Conservation (phyloP, 2,113 vertebrate species). For the Prolemur simus region DNA sequence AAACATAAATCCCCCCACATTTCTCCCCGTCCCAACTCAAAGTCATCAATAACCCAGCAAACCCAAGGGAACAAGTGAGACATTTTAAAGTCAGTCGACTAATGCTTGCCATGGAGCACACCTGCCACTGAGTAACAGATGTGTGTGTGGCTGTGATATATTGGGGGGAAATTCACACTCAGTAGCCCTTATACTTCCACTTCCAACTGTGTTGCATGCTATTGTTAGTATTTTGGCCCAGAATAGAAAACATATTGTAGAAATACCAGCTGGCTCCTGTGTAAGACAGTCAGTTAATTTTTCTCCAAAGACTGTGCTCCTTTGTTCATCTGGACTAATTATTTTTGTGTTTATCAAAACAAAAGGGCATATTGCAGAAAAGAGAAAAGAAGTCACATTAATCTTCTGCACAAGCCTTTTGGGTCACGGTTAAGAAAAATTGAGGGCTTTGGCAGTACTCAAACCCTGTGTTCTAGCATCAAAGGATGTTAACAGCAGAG, state of each 20-base stretch:
- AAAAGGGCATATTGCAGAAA: not conserved
- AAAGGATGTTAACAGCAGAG: not conserved
- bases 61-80: not conserved
- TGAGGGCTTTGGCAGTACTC: too few species aligned
- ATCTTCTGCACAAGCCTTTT: not conserved
- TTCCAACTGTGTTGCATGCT: constrained; percentile 40
- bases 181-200: constrained; percentile 20
- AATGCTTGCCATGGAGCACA: not conserved
- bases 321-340: constrained; percentile 68
- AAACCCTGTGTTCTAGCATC: not conserved
- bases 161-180: not conserved
- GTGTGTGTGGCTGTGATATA: constrained; percentile 27
- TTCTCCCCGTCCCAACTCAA: not conserved
- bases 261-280: constrained; percentile 67
- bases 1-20: not conserved
- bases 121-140: constrained; percentile 22
- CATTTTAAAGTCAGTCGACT: not conserved
- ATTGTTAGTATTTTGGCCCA: constrained; percentile 57
- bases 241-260: constrained; percentile 54
- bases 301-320: constrained; percentile 17
- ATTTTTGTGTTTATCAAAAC: constrained; percentile 58
- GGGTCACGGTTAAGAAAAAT: not conserved
- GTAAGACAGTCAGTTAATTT: constrained; percentile 61
- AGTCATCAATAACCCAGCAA: not conserved
- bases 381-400: constrained; percentile 6